Evolutionary conservation across 2,888 invertebrate genomes (phyloP).

Genomic region (Eupithecia insigniata): DNA sequence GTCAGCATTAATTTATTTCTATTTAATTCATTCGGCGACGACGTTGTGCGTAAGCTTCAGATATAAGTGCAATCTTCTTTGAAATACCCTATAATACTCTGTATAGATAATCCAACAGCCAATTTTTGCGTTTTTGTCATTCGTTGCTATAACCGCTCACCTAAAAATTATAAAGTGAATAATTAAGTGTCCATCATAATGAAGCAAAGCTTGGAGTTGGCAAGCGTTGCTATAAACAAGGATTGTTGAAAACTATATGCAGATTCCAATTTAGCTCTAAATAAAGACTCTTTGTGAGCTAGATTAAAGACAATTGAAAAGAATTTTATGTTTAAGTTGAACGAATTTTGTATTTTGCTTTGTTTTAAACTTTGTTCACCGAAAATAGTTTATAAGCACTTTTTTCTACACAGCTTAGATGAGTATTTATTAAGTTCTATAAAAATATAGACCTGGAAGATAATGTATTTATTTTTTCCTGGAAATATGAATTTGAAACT

Average conservation of each 20-base stretch:
- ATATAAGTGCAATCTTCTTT: background rate
- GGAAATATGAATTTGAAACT: no score
- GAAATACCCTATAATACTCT: background rate
- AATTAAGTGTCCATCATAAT: conserved; percentile 53
- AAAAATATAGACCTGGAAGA: no score
- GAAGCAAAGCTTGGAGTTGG: conserved; percentile 66
- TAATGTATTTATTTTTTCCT: no score
- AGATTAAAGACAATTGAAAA: background rate
- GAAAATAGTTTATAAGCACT: no score
- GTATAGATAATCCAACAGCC: background rate
- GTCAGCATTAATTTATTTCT: no score
- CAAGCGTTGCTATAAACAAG: conserved; percentile 27
- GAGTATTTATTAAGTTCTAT: no score
- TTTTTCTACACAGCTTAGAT: no score
- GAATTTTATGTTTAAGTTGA: background rate
- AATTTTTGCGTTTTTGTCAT: background rate
- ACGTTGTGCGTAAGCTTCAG: background rate
- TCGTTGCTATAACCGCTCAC: background rate
- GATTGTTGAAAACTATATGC: conserved; percentile 1
- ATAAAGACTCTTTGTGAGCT: background rate
- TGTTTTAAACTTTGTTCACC: no score
- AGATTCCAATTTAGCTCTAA: conserved; percentile 7
- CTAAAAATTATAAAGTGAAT: conserved; percentile 51
- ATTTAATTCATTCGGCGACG: background rate
- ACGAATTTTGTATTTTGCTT: no score